These are phyloP conservation scores for Rhinatrema bivittatum DNA, from an alignment of 2,797 vertebrate genomes.

Conservation along the genomic window DNA sequence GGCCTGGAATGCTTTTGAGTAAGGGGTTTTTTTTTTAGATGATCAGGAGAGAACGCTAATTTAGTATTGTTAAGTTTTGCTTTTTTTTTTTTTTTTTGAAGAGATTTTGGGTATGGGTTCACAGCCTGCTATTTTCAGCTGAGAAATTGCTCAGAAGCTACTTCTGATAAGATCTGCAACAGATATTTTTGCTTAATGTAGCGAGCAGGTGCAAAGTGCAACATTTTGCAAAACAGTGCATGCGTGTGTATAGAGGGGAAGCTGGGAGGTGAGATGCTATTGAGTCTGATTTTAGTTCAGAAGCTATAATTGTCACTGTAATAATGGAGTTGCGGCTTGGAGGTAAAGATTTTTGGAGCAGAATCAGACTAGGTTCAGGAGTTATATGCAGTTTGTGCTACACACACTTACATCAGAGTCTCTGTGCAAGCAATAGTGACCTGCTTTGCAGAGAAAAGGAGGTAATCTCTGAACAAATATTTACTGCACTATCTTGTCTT, in stretches of 20 bases:
- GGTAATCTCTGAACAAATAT: too few relatives aligned
- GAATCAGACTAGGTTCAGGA: background rate
- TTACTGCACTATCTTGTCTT: too few relatives aligned
- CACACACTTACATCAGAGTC: too few relatives aligned
- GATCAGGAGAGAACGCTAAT: conserved; percentile 6
- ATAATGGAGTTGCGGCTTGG: too few relatives aligned
- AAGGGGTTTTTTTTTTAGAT: too few relatives aligned
- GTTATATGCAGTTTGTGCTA: too few relatives aligned
- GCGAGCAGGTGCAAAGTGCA: background rate
- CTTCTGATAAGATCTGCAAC: background rate
- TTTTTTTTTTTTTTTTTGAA: conserved; percentile 9
- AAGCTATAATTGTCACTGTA: conserved; percentile 3
- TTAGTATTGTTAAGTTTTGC: conserved; percentile 4
- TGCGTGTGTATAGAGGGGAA: background rate
- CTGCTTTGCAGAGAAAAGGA: too few relatives aligned
- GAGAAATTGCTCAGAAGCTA: conserved; percentile 4
- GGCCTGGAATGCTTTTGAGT: too few relatives aligned
- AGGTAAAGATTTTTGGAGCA: conserved; percentile 1
- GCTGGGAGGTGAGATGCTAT: background rate
- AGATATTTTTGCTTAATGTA: conserved; percentile 7
- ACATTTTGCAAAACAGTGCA: background rate
- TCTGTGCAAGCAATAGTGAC: too few relatives aligned
- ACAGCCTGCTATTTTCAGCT: too few relatives aligned
- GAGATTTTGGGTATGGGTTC: too few relatives aligned
- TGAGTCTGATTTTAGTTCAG: background rate